These are phyloP conservation scores for Zelostemma sp. DNA, from an alignment of 1,140 invertebrate genomes.

Conservation along the genomic window DNA sequence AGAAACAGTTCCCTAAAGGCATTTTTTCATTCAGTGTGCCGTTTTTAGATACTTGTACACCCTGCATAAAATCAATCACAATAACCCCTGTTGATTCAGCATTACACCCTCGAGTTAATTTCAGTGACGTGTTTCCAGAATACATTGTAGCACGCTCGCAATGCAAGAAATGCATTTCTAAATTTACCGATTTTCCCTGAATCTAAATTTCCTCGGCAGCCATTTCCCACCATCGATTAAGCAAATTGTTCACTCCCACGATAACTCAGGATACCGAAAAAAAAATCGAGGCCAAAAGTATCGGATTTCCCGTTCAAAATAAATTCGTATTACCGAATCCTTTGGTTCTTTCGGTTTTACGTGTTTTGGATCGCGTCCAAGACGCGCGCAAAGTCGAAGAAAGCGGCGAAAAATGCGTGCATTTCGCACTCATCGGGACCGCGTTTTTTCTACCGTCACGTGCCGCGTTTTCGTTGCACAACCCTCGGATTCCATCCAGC, in stretches of 20 bases:
- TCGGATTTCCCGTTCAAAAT: constrained; percentile 60
- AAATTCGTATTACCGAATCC: constrained; percentile 46
- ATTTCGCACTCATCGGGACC: constrained; percentile 1
- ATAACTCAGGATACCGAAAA: no score
- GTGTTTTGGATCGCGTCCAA: constrained; percentile 60
- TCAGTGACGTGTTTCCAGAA: not conserved
- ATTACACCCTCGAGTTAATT: not conserved
- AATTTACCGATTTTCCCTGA: not conserved
- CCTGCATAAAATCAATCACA: not conserved
- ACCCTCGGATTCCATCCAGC: constrained; percentile 52
- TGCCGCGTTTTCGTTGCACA: constrained; percentile 39
- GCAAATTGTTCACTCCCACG: no score
- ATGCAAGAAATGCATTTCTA: not conserved
- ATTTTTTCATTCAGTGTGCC: no score
- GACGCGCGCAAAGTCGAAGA: constrained; percentile 23
- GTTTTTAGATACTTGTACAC: not conserved
- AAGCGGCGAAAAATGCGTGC: constrained; percentile 16
- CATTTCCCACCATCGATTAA: no score
- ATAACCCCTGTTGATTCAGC: not conserved
- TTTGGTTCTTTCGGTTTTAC: constrained; percentile 56
- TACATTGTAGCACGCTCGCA: no score
- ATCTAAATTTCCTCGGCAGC: no score
- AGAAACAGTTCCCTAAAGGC: no score
- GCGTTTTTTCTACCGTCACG: constrained; percentile 7
- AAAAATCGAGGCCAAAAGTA: constrained; percentile 37